These are phyloP conservation scores for Mycteria americana DNA, from an alignment of 2,797 vertebrate genomes.

Conservation along the genomic window DNA sequence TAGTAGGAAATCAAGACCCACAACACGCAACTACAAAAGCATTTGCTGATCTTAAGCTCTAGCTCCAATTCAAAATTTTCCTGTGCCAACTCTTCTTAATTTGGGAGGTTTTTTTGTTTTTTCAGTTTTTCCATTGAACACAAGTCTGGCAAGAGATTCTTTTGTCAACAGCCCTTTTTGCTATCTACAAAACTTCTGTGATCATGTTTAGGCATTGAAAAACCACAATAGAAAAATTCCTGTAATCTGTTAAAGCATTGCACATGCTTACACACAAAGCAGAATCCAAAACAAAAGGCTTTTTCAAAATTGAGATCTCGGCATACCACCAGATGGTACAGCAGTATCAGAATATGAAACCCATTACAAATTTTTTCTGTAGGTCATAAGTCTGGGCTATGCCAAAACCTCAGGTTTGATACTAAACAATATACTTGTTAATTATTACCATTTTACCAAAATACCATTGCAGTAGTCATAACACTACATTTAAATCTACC, in stretches of 20 bases:
- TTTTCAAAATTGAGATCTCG: background rate
- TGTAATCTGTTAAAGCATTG: background rate
- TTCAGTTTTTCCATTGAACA: background rate
- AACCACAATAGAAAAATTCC: background rate
- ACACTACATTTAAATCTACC: background rate
- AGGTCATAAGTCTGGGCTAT: background rate
- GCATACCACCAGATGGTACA: background rate
- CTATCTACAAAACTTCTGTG: background rate
- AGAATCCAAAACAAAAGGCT: background rate
- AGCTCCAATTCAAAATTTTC: background rate
- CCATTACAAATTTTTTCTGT: background rate
- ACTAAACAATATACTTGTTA: background rate
- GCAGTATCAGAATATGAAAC: background rate
- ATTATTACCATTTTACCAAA: background rate
- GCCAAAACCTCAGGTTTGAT: background rate
- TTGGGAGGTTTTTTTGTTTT: background rate
- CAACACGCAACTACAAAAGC: background rate
- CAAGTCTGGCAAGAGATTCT: background rate
- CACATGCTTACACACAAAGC: background rate
- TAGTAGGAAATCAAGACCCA: constrained; percentile 14
- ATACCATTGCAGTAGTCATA: background rate
- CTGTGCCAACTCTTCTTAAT: background rate
- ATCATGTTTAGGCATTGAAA: background rate
- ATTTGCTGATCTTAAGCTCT: constrained; percentile 27
- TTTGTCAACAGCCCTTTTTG: constrained; percentile 15